Base-by-base conservation (phyloP, 2,888 invertebrate species). In the Cephus nigrinus region DNA sequence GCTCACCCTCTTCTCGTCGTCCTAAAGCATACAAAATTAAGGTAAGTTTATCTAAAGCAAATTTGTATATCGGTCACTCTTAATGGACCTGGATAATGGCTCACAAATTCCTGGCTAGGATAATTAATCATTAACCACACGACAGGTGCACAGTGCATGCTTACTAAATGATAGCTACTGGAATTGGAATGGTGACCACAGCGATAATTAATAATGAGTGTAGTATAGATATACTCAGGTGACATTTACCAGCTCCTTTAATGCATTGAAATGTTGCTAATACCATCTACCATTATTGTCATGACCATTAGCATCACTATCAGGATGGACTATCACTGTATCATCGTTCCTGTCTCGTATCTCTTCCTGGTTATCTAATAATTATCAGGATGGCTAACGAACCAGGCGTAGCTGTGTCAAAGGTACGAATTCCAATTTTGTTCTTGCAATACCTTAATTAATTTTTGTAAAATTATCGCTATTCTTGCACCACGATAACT, bases 1-100 rank as follows among this genome's bases (percentile, higher is more conserved):
- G 4, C 85, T 82, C 34, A 89, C 82, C 79, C 83, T 90, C 76
- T 82, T 85, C 79, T 88, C 88, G 76, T 89, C 90, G 75, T 79
- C 85, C 90, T 91, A 84, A 73, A 83, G 82, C 72, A 82, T 76
- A 72, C 68, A 78, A 76, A 76, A 76, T 71, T 71, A 71, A 55
- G 23, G 55, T 55, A 1, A 40, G 40, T 55, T 23, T 55, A 55
- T 55, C 55, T 55, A 23, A 23, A 55, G 23, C 23, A 55, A 55
- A 55, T 55, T 55, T 55, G 55, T 0, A 23, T 23, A 23, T 23
- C 23, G 55, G 55, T 55, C 9, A 55, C 23, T 15, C 55, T 55
- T 55, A 55, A 23, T 55, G 23, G 23, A 23, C 9, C 55, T 23
- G 23, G 23, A 5, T 40, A 40, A 40, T 40, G 40, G 55, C 23